Evolutionary conservation across 2,113 vertebrate genomes (phyloP).

Genomic region (Deroptyus accipitrinus): DNA sequence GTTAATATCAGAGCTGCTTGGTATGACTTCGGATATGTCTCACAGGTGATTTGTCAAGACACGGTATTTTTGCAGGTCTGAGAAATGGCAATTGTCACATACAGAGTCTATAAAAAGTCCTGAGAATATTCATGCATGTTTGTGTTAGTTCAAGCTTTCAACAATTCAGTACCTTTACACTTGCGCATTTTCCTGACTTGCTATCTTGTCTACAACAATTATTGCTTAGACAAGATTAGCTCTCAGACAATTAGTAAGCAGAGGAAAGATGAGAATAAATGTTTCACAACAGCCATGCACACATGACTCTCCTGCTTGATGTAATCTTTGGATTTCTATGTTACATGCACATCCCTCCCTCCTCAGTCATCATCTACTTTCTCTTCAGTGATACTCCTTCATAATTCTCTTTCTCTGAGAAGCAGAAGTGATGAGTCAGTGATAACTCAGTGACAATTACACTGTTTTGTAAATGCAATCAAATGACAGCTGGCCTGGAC

Average conservation of each 20-base stretch:
- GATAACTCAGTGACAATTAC: not conserved
- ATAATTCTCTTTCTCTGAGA: not conserved
- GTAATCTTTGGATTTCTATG: not conserved
- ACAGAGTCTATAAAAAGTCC: not conserved
- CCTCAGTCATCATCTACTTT: conserved; percentile 46
- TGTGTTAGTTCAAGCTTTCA: not conserved
- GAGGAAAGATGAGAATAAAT: conserved; percentile 1
- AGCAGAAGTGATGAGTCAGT: not conserved
- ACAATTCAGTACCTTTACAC: not conserved
- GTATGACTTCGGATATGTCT: not conserved
- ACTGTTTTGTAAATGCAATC: not conserved
- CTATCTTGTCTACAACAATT: not conserved
- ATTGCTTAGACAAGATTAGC: not conserved
- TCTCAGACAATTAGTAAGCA: not conserved
- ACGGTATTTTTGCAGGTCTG: not conserved
- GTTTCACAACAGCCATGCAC: not conserved
- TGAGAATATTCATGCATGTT: not conserved
- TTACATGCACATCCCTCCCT: not conserved
- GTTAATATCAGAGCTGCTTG: not conserved
- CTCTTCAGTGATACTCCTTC: not conserved
- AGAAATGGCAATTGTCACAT: not conserved
- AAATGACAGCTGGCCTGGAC: not conserved
- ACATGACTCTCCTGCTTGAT: not conserved
- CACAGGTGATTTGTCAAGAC: not conserved
- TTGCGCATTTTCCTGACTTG: not conserved